These are phyloP conservation scores for Anser cygnoides DNA, from an alignment of 2,113 vertebrate genomes.

Conservation along the genomic window DNA sequence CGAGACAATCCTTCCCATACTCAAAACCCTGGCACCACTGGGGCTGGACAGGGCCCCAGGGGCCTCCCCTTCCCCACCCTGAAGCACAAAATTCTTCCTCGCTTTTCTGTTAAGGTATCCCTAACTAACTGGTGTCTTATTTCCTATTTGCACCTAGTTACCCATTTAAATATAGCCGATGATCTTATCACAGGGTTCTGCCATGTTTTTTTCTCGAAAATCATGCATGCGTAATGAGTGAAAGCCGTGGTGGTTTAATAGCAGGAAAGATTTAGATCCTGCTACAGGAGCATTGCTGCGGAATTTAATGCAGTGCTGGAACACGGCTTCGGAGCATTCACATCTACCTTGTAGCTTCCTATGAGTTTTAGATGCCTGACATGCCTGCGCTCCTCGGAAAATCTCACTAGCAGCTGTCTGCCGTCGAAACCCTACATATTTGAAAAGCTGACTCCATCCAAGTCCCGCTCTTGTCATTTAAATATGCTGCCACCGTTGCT, in stretches of 20 bases:
- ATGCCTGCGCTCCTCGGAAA: not conserved
- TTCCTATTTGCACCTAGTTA: not conserved
- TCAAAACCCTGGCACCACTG: not conserved
- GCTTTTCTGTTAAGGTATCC: not conserved
- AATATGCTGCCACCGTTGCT: not conserved
- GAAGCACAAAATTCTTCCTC: not conserved
- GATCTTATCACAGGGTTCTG: not conserved
- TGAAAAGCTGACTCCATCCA: not conserved
- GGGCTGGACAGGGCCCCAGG: not conserved
- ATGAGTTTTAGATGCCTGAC: not conserved
- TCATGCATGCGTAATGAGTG: fast-evolving
- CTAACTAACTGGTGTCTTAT: not conserved
- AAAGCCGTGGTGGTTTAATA: not conserved
- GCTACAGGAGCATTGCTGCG: not conserved
- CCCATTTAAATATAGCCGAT: not conserved
- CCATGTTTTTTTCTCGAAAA: not conserved
- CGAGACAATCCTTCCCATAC: not conserved
- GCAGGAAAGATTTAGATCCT: not conserved
- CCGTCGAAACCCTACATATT: not conserved
- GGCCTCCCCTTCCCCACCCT: not conserved
- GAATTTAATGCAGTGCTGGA: not conserved
- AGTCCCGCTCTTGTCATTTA: not conserved
- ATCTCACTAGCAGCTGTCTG: not conserved
- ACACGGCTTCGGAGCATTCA: fast-evolving
- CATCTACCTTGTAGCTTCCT: not conserved